Evolutionary conservation across 2,113 vertebrate species (phyloP), one percentile per base, ranked within the genome.

Genomic region (Oryzias curvinotus): DNA sequence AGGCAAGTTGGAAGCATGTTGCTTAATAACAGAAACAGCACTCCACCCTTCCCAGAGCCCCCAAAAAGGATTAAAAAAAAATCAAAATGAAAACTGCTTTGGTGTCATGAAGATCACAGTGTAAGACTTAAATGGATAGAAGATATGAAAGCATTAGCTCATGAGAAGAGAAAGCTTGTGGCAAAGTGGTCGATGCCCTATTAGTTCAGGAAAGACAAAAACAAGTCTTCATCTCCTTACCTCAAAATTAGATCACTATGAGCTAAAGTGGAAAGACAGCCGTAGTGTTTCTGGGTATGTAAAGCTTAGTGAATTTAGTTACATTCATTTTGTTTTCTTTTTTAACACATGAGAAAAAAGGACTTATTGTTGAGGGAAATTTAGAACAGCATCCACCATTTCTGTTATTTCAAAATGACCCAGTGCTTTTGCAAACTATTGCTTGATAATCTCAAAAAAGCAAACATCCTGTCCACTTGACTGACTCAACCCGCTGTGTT

Each of bases 141-240:
- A 56, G 28, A 70, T 52, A 21, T 48, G 36, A 52, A 68, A 43
- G 45, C 51, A 25, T 16, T 47, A 58, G 48, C 48, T 69, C 51
- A 63, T 57, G 26, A 15, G 14, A 23, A 61, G 54, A 42, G 44
- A 46, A 18, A 47, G 81, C 82, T 80, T 69, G 51, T 65, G 79
- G 80, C 75, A 4, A 57, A 48, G 43, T 71, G 68, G 69, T 66
- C 71, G 41, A 45, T 76, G 55, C 13, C 30, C 71, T 83, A 70
- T 88, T 18, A 81, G 81, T 69, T 77, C 83, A 86, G 75, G 54
- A 49, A 41, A 25, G 44, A 57, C 49, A 49, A 69, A 65, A 19
- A 26, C 10, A 54, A 28, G 30, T 49, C 10, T 48, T 67, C 23
- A 58, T 18, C 14, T 67, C 14, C 49, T 26, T 6, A 41, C 13